A percentile compares a stretch with the other conserved stretches of the same genome.
phyloP scores from a whole-genome alignment of 2,888 invertebrate species.

The Rhagophthalmus giganteus region DNA sequence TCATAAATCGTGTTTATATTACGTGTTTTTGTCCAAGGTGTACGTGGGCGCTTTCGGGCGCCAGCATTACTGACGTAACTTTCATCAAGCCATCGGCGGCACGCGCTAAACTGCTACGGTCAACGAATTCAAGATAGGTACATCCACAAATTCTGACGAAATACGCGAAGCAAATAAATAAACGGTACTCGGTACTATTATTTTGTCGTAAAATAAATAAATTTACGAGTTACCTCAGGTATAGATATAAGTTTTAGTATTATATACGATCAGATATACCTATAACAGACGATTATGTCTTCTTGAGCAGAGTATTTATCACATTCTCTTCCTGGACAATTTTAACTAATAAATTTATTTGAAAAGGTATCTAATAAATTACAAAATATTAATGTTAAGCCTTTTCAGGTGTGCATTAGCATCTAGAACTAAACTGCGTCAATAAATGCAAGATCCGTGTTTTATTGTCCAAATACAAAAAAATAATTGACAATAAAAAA shows the following conservation, averaged over 20 bases:
- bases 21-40: conserved; percentile 33
- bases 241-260: not conserved
- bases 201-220: not conserved
- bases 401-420: no score
- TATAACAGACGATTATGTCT: no score
- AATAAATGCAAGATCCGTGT: no score
- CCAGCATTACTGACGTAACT: conserved; percentile 49
- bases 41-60: conserved; percentile 46
- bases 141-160: not conserved
- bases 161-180: not conserved
- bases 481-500: no score
- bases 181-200: not conserved
- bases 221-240: not conserved
- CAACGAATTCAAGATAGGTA: conserved; percentile 11
- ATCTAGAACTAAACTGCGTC: no score
- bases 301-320: no score
- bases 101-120: conserved; percentile 38
- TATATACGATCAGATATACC: not conserved
- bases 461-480: no score
- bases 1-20: conserved; percentile 38
- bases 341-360: no score
- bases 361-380: no score
- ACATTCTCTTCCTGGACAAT: no score
- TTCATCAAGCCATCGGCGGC: conserved; percentile 44
- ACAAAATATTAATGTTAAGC: no score